A percentile compares a stretch with the other conserved stretches of the same genome.
Evolutionary conservation across 2,888 invertebrate genomes (phyloP).

Genomic region (Pristionchus entomophagus): DNA sequence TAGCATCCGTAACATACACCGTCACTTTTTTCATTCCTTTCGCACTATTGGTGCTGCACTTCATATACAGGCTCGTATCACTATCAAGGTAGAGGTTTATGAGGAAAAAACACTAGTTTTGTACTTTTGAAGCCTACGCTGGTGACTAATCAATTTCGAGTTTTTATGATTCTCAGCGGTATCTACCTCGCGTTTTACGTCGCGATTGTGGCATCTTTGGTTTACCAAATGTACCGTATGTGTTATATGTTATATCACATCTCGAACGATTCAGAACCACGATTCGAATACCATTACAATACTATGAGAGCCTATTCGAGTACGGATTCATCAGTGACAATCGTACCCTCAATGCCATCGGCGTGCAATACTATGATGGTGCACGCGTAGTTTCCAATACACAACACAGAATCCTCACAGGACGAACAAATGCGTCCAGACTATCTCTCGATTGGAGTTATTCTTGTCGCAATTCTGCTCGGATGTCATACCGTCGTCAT

Average conservation of each 20-base stretch:
- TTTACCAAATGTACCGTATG: no score
- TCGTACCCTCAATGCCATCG: not conserved
- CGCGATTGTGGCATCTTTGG: no score
- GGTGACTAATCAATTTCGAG: no score
- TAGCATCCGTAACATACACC: not conserved
- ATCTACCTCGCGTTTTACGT: no score
- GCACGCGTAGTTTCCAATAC: not conserved
- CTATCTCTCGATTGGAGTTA: not conserved
- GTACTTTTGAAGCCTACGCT: no score
- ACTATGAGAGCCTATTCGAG: not conserved
- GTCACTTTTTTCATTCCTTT: not conserved
- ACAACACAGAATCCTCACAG: not conserved
- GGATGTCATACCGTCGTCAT: not conserved
- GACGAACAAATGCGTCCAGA: not conserved
- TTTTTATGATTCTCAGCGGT: no score
- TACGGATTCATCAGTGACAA: not conserved
- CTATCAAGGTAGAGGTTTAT: no score
- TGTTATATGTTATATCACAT: no score
- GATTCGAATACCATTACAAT: not conserved
- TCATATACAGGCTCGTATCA: no score
- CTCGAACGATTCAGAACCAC: no score
- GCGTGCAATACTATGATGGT: not conserved
- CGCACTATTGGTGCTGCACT: not conserved
- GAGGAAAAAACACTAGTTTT: no score
- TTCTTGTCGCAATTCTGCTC: not conserved